These are phyloP conservation scores for Parotia lawesii DNA, from an alignment of 2,113 vertebrate species.

Conservation along the genomic window DNA sequence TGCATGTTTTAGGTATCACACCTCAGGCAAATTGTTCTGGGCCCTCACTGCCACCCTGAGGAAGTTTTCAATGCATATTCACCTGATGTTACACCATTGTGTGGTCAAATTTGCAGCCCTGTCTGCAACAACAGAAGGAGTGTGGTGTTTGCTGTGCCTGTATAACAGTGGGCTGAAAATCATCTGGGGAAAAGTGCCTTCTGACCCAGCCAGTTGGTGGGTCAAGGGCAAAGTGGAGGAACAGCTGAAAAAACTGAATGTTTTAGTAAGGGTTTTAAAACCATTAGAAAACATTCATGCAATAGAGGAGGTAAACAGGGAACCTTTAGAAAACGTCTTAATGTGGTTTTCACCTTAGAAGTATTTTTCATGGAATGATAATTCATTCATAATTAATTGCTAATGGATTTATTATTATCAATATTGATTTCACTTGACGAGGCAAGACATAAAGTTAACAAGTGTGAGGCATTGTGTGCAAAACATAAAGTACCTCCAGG, in stretches of 20 bases:
- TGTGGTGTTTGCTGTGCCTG: neutral
- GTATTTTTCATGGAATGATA: neutral
- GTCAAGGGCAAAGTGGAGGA: neutral
- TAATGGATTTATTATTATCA: slow-evolving; percentile 16
- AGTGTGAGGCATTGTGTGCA: neutral
- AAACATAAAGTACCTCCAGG: neutral
- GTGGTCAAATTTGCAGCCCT: neutral
- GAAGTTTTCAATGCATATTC: neutral
- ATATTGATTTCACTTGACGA: slow-evolving; percentile 13
- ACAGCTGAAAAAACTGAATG: neutral
- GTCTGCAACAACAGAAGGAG: neutral
- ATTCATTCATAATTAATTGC: slow-evolving; percentile 7
- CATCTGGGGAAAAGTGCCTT: neutral
- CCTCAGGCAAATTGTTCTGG: neutral
- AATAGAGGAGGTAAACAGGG: neutral
- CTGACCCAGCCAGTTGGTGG: neutral
- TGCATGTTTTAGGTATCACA: neutral
- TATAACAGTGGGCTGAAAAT: neutral
- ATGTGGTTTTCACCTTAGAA: neutral
- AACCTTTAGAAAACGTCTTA: neutral
- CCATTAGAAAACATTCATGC: neutral
- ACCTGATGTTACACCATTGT: accelerated
- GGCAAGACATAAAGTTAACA: neutral
- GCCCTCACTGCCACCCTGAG: slow-evolving; percentile 24
- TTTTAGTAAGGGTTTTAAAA: neutral